phyloP scores from a whole-genome alignment of 2,113 vertebrate species.

The Erythrolamprus reginae region DNA sequence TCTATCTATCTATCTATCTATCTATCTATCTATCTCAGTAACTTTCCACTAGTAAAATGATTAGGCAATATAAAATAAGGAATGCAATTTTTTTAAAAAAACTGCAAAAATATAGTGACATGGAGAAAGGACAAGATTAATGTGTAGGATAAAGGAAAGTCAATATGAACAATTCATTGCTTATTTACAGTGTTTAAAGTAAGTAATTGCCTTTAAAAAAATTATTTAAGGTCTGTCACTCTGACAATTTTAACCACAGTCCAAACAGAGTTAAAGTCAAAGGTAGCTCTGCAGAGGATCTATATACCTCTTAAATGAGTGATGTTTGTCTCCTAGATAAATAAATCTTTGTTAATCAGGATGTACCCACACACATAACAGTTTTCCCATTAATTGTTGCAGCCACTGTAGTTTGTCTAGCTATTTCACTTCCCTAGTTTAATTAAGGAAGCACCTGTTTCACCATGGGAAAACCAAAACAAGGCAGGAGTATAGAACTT shows the following conservation, averaged over 20 bases:
- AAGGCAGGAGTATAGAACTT: neutral
- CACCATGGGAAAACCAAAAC: neutral
- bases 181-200: neutral
- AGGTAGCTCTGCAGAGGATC: conserved; percentile 8
- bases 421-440: neutral
- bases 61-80: neutral
- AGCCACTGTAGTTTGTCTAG: neutral
- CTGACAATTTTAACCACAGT: neutral
- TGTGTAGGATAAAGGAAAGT: neutral
- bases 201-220: neutral
- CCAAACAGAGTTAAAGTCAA: neutral
- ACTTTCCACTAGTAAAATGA: neutral
- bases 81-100: neutral
- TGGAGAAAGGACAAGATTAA: neutral
- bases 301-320: conserved; percentile 45
- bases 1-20: too few relatives aligned
- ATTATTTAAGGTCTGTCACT: neutral
- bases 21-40: too few relatives aligned
- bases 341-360: conserved; percentile 55
- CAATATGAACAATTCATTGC: neutral
- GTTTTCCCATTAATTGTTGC: conserved; percentile 55
- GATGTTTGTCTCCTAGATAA: conserved; percentile 36
- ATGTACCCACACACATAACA: conserved; percentile 38
- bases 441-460: neutral
- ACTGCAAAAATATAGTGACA: neutral